Percentiles rank a stretch among this genome's conserved stretches.
phyloP scores from a whole-genome alignment of 92 coral and sea anemone genomes.

The Actinernus sp. region DNA sequence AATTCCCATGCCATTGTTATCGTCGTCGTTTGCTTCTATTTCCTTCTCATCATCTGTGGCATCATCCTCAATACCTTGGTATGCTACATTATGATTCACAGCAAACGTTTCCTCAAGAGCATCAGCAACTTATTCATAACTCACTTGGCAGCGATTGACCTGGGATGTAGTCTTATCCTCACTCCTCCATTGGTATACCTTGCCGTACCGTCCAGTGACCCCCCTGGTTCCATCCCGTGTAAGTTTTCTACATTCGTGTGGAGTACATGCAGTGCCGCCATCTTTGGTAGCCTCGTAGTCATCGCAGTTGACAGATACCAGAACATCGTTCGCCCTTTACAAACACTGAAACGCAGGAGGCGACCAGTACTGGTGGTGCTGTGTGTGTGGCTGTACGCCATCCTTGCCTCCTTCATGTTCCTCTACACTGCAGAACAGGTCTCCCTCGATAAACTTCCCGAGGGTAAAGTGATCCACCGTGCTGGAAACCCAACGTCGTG shows the following conservation, averaged over 20 bases:
- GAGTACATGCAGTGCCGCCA: constrained; percentile 30
- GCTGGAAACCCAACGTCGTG: constrained; percentile 24
- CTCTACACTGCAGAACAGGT: constrained; percentile 24
- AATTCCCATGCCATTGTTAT: too few species aligned
- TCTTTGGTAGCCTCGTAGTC: constrained; percentile 39
- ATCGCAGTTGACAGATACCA: constrained; percentile 53
- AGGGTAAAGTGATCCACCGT: constrained; percentile 13
- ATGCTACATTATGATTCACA: constrained; percentile 24
- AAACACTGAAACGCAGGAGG: constrained; percentile 19
- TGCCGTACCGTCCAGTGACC: constrained; percentile 2
- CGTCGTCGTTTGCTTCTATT: neutral
- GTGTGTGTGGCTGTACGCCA: constrained; percentile 57
- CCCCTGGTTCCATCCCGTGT: constrained; percentile 19
- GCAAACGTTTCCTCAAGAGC: constrained; percentile 20
- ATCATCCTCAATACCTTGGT: constrained; percentile 20
- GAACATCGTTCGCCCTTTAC: constrained; percentile 54
- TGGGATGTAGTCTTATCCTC: constrained; percentile 12
- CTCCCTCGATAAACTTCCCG: constrained; percentile 37
- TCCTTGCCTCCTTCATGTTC: constrained; percentile 19
- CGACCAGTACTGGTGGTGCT: constrained; percentile 13
- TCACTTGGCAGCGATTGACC: constrained; percentile 23
- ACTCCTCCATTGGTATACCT: constrained; percentile 7
- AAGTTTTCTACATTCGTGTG: constrained; percentile 21
- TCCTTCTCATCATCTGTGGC: constrained; percentile 16
- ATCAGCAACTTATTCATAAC: constrained; percentile 21